Conservation (phyloP, 2,797 vertebrate species). For the Australoheros facetus region DNA sequence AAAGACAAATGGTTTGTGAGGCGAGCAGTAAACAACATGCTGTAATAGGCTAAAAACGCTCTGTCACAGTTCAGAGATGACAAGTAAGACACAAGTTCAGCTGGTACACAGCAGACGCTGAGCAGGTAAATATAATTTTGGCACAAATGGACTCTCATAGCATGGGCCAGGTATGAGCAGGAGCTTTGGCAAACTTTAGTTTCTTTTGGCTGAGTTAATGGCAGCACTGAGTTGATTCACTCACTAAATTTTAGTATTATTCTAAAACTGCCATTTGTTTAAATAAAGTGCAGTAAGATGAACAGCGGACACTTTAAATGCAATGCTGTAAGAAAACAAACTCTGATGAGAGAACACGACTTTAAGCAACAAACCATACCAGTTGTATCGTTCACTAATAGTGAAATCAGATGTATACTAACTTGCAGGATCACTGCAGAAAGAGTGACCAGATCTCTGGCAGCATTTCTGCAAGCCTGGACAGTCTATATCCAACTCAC, state of each 20-base stretch:
- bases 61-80: no score
- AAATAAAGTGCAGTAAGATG: neutral
- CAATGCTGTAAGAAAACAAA: neutral
- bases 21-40: no score
- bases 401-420: constrained; percentile 39
- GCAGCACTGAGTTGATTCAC: neutral
- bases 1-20: neutral
- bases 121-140: neutral
- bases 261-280: neutral
- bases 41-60: no score
- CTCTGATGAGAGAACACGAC: neutral
- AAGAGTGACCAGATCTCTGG: constrained; percentile 41
- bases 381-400: neutral
- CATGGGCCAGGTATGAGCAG: no score
- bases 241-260: neutral
- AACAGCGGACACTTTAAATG: neutral
- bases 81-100: neutral
- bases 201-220: neutral
- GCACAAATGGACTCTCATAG: neutral
- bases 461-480: constrained; percentile 91
- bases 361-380: neutral
- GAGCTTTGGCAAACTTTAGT: neutral
- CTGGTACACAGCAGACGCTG: neutral
- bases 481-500: constrained; percentile 86
- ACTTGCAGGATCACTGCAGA: constrained; percentile 73